Percentiles rank a stretch among this genome's conserved stretches.
Conservation (phyloP, 2,888 invertebrate genomes). For the Labia minor region DNA sequence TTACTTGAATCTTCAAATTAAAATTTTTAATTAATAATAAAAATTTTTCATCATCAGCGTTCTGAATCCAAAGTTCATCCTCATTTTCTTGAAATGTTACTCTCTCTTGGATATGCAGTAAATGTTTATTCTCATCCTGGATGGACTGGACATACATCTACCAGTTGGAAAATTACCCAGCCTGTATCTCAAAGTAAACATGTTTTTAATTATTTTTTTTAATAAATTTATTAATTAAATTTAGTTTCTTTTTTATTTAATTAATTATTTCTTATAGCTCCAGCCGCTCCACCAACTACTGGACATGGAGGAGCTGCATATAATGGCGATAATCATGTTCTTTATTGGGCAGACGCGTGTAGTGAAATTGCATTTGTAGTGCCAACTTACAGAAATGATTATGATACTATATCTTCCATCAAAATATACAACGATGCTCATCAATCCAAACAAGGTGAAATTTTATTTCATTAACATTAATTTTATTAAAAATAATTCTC, state of each 20-base stretch:
- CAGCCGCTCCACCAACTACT: slow-evolving; percentile 23
- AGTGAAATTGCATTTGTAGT: slow-evolving; percentile 93
- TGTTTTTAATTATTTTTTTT: not conserved
- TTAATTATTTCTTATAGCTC: not conserved
- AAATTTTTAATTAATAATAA: slow-evolving; percentile 9
- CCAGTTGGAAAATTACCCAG: slow-evolving; percentile 61
- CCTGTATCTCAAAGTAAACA: slow-evolving; percentile 1
- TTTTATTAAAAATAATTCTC: no score
- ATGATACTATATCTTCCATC: not conserved
- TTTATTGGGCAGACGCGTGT: slow-evolving; percentile 92
- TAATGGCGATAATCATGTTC: slow-evolving; percentile 71
- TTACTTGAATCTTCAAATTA: no score
- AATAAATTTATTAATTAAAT: no score
- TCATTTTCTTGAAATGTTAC: slow-evolving; percentile 47
- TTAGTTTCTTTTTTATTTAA: not conserved
- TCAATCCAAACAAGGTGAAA: no score
- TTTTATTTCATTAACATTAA: no score
- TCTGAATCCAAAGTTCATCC: slow-evolving; percentile 37
- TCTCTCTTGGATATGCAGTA: slow-evolving; percentile 80
- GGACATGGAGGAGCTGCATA: slow-evolving; percentile 58
- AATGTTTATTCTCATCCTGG: slow-evolving; percentile 76
- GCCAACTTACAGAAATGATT: not conserved
- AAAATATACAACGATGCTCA: no score
- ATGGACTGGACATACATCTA: slow-evolving; percentile 83
- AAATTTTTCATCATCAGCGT: slow-evolving; percentile 31